phyloP scores from a whole-genome alignment of 2,888 invertebrate genomes.

The Eristalis arbustorum region DNA sequence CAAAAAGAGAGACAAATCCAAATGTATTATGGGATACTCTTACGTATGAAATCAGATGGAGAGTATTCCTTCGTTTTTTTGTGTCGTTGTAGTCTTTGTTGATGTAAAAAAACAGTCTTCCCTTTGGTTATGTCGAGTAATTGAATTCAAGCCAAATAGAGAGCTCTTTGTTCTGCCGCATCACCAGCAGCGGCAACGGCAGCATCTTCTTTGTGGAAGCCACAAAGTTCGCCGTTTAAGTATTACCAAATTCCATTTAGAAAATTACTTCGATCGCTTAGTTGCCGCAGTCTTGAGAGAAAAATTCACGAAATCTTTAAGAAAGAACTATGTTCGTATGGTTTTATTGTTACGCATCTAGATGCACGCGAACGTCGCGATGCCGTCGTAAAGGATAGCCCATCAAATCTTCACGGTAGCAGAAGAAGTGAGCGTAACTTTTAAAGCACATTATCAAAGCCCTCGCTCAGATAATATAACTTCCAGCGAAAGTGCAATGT shows the following conservation, averaged over 20 bases:
- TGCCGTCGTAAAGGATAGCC: neutral
- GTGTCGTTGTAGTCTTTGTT: slow-evolving; percentile 14
- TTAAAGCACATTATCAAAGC: slow-evolving; percentile 28
- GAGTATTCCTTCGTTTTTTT: slow-evolving; percentile 1
- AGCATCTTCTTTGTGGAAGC: neutral
- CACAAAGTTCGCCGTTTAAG: neutral
- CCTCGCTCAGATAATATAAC: slow-evolving; percentile 5
- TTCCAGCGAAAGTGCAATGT: slow-evolving; percentile 32
- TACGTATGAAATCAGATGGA: slow-evolving; percentile 33
- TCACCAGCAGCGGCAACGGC: neutral
- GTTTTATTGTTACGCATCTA: neutral
- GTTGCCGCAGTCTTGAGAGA: neutral
- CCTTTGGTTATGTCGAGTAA: slow-evolving; percentile 44
- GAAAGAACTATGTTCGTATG: neutral
- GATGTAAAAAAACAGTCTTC: slow-evolving; percentile 8
- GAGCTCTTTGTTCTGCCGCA: neutral
- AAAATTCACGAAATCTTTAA: neutral
- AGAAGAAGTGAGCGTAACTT: slow-evolving; percentile 13
- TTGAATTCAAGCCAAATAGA: slow-evolving; percentile 36
- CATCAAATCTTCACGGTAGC: slow-evolving; percentile 13
- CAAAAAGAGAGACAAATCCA: slow-evolving; percentile 6
- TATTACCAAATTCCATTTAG: slow-evolving; percentile 22
- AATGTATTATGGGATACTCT: slow-evolving; percentile 16
- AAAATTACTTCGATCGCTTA: slow-evolving; percentile 13
- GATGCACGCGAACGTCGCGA: neutral